Evolutionary conservation across 2,888 invertebrate genomes (phyloP).

Genomic region (Dendrolimus pini): DNA sequence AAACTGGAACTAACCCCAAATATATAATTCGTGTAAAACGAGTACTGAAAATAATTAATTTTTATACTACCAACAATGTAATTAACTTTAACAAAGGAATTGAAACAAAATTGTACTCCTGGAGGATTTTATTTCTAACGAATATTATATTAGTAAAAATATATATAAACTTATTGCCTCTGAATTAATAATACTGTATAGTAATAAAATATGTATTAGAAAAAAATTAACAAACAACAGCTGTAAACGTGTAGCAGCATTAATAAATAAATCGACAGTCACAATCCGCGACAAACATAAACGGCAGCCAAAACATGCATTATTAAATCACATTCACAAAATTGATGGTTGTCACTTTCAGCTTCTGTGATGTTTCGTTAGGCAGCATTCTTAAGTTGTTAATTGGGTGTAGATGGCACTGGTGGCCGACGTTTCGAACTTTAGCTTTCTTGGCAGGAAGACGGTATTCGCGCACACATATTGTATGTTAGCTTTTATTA

Average conservation of each 20-base stretch:
- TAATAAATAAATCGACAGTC: conserved; percentile 21
- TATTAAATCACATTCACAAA: conserved; percentile 56
- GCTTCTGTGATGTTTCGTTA: conserved; percentile 60
- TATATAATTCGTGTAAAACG: no score
- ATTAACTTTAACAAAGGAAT: no score
- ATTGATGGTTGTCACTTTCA: conserved; percentile 46
- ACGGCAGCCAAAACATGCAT: conserved; percentile 65
- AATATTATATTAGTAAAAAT: no score
- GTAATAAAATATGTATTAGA: background rate
- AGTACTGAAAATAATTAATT: no score
- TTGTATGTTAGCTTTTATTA: conserved; percentile 26
- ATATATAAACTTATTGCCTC: no score
- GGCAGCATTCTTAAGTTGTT: conserved; percentile 63
- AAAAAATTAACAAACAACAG: conserved; percentile 5
- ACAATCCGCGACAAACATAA: conserved; percentile 60
- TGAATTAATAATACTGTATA: no score
- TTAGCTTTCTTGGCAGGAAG: conserved; percentile 66
- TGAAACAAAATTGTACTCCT: no score
- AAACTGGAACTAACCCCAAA: no score
- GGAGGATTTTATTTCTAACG: no score
- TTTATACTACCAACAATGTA: no score
- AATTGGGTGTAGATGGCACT: conserved; percentile 52
- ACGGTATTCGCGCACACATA: conserved; percentile 63
- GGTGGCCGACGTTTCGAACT: conserved; percentile 34
- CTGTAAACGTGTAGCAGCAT: conserved; percentile 27